phyloP scores from a whole-genome alignment of 1,140 invertebrate species.

The Oryzaephilus surinamensis region DNA sequence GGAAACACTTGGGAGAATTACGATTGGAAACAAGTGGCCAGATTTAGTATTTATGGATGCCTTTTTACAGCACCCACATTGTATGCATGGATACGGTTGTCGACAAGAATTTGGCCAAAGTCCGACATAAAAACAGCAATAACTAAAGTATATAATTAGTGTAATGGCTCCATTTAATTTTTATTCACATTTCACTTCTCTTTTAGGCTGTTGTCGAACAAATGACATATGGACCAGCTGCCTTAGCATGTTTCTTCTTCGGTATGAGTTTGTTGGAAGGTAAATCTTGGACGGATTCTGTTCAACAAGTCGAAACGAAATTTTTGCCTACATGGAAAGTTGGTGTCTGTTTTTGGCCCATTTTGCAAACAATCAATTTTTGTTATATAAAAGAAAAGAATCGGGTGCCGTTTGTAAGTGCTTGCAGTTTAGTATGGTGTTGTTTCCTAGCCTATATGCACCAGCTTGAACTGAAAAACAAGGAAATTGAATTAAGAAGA shows the following conservation, averaged over 20 bases:
- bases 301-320: conserved; percentile 61
- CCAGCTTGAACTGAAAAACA: conserved; percentile 46
- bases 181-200: conserved; percentile 6
- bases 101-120: conserved; percentile 51
- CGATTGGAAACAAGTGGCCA: conserved; percentile 45
- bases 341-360: conserved; percentile 67
- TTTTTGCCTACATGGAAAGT: conserved; percentile 74
- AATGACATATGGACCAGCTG: conserved; percentile 67
- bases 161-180: background rate
- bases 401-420: conserved; percentile 70
- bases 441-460: conserved; percentile 81
- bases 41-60: conserved; percentile 58
- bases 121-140: conserved; percentile 50
- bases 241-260: conserved; percentile 71
- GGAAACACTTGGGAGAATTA: conserved; percentile 45
- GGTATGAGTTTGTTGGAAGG: conserved; percentile 68
- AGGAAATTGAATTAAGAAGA: no score
- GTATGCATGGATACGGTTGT: conserved; percentile 56
- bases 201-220: conserved; percentile 69
- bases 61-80: conserved; percentile 61
- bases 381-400: conserved; percentile 65
- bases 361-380: conserved; percentile 74
- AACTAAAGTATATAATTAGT: conserved; percentile 51
- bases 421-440: conserved; percentile 75
- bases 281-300: conserved; percentile 53